A percentile compares a stretch with the other conserved stretches of the same genome.
Conservation (phyloP, 2,797 vertebrate genomes). For the Enteromius mattozi region DNA sequence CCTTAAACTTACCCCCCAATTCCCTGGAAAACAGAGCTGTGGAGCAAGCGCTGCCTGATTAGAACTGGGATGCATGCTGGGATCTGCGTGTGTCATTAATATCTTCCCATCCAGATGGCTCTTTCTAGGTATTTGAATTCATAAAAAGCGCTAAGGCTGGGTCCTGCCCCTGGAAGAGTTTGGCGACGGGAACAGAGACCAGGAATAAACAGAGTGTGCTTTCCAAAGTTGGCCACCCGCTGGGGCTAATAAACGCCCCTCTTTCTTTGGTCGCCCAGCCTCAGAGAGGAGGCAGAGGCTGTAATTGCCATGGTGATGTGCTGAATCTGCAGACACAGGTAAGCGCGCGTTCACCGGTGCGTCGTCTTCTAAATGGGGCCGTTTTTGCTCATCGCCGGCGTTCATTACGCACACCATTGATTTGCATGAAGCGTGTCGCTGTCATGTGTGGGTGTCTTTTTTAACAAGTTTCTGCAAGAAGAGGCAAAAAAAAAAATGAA, state of each 20-base stretch:
- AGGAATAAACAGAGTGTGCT: constrained; percentile 57
- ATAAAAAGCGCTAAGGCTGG: constrained; percentile 70
- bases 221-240: constrained; percentile 67
- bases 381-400: constrained; percentile 1
- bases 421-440: constrained; percentile 24
- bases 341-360: neutral
- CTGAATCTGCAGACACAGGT: constrained; percentile 42
- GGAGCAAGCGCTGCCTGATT: constrained; percentile 75
- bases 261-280: constrained; percentile 43
- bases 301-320: constrained; percentile 53
- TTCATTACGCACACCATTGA: constrained; percentile 31
- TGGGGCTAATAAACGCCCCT: constrained; percentile 56
- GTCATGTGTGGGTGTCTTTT: constrained; percentile 37
- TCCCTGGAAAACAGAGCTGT: constrained; percentile 75
- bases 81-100: constrained; percentile 80
- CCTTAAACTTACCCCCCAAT: constrained; percentile 60
- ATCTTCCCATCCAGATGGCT: constrained; percentile 79
- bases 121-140: constrained; percentile 72
- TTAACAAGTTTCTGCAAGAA: constrained; percentile 40
- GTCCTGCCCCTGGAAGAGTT: constrained; percentile 57
- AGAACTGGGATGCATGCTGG: constrained; percentile 78
- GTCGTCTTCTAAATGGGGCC: constrained; percentile 43
- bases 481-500: neutral
- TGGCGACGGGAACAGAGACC: constrained; percentile 55
- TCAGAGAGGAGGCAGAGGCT: constrained; percentile 36